Base-by-base conservation (phyloP, 2,113 vertebrate genomes). In the Seriola dumerili region DNA sequence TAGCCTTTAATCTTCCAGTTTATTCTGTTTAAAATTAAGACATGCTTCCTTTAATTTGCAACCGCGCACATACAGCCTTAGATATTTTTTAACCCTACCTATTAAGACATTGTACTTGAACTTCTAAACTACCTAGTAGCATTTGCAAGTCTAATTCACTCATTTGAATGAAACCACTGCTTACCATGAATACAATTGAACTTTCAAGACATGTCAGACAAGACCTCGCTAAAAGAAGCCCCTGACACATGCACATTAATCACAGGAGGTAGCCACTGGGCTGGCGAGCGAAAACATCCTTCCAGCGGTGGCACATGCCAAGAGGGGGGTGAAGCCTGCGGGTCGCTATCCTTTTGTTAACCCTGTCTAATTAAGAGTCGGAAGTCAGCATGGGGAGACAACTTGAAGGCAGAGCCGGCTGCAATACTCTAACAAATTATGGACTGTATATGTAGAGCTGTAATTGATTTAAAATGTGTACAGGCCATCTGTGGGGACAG, bases 131-230 rank as follows among this genome's bases (percentile, higher is more conserved):
- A 90, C 85, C 90, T 81, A 61, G 84, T 73, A 19, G 86, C 89
- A 97, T 95, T 96, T 97, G 95, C 96, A 95, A 95, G 94, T 96
- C 93, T 96, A 95, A 97, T 96, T 80, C 71, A 81, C 95, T 94
- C 93, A 96, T 95, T 95, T 96, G 95, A 97, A 96, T 95, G 93
- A 95, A 95, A 94, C 82, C 82, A 87, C 88, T 92, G 90, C 94
- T 95, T 94, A 91, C 84, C 93, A 94, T 95, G 95, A 95, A 94
- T 94, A 90, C 95, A 95, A 95, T 95, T 94, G 89, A 96, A 96
- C 94, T 95, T 96, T 95, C 86, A 87, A 95, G 92, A 95, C 94
- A 93, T 55, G 93, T 93, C 94, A 93, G 94, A 94, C 88, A 92
- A 95, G 92, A 94, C 94, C 91, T 92, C 93, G 91, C 92, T 93